These are phyloP conservation scores for Synanceia verrucosa DNA, from an alignment of 2,797 vertebrate species.

Conservation along the genomic window DNA sequence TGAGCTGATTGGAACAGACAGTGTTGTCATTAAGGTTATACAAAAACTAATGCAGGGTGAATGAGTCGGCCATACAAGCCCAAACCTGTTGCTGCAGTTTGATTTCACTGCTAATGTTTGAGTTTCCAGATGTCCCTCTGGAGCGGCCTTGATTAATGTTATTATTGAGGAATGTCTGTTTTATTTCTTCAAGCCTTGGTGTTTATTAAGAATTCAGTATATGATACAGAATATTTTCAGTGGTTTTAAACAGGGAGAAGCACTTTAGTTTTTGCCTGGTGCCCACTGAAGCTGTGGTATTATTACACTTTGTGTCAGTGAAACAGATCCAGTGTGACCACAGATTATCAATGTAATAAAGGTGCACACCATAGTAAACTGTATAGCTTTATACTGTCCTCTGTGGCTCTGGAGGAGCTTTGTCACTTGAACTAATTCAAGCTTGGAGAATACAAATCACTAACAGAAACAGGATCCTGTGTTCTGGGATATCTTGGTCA, in stretches of 20 bases:
- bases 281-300: background rate
- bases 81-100: conserved; percentile 80
- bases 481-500: background rate
- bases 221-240: conserved; percentile 25
- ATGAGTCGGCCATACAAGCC: conserved; percentile 57
- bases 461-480: background rate
- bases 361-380: too few species aligned
- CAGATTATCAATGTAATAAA: too few species aligned
- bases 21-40: conserved; percentile 95
- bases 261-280: background rate
- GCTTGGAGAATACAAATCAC: background rate
- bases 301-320: background rate
- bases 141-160: conserved; percentile 80
- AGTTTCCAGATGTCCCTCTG: conserved; percentile 90
- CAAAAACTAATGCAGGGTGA: conserved; percentile 70
- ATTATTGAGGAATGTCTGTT: conserved; percentile 68
- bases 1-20: conserved; percentile 97
- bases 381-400: too few species aligned
- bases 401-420: too few species aligned
- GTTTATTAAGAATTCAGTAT: conserved; percentile 28
- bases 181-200: conserved; percentile 40
- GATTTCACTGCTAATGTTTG: conserved; percentile 88
- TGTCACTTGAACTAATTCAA: background rate
- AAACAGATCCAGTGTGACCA: too few species aligned
- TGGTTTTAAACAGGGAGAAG: background rate